Evolutionary conservation across 2,797 vertebrate species (phyloP).

Genomic region (Helarctos malayanus): DNA sequence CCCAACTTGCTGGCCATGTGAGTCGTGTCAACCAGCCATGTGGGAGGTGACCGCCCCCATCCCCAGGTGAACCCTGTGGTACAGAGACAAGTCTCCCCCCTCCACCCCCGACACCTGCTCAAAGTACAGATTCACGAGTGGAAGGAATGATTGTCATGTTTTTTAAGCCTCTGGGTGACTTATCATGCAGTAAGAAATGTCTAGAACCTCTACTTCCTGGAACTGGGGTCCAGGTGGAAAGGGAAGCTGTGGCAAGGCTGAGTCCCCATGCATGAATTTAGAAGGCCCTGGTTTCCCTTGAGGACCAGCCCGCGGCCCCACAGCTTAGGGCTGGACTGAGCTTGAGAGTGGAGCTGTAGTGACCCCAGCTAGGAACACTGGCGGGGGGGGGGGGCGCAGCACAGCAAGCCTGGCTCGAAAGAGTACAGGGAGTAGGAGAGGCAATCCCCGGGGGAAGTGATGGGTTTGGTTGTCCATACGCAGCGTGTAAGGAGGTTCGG

Average conservation of each 20-base stretch:
- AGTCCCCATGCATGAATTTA: background rate
- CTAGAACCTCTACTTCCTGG: background rate
- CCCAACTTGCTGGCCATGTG: background rate
- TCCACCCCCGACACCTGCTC: background rate
- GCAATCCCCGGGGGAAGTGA: background rate
- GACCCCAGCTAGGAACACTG: background rate
- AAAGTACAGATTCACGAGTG: background rate
- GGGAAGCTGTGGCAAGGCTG: background rate
- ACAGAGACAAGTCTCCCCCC: background rate
- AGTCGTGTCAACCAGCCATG: background rate
- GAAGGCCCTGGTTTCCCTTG: background rate
- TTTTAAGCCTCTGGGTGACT: background rate
- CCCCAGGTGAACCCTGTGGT: background rate
- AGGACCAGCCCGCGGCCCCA: background rate
- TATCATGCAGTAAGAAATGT: background rate
- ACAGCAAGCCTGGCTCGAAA: background rate
- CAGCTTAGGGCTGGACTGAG: background rate
- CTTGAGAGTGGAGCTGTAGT: background rate
- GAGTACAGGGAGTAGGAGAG: background rate
- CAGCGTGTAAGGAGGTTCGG: background rate
- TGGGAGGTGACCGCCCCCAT: background rate
- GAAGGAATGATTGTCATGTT: background rate
- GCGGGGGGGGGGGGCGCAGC: rapidly evolving
- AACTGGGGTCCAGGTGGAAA: background rate
- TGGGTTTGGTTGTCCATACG: background rate